These are phyloP conservation scores for Ormyrus pomaceus DNA, from an alignment of 2,888 invertebrate genomes.

Conservation along the genomic window DNA sequence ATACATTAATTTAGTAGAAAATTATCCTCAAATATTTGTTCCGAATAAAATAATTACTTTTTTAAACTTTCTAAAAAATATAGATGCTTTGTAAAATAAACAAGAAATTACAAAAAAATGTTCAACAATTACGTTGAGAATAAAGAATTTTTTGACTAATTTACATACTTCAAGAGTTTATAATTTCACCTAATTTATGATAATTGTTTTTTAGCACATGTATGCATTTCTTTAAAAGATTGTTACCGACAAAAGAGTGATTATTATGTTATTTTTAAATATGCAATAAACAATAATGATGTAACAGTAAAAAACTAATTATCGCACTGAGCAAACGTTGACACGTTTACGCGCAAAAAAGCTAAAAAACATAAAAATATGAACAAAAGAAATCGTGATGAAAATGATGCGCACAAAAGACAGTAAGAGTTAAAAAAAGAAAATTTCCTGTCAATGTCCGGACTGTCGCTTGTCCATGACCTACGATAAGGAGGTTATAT, in stretches of 20 bases:
- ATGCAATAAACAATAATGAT: not conserved
- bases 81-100: too few relatives aligned
- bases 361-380: not conserved
- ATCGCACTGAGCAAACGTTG: slow-evolving; percentile 6
- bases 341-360: not conserved
- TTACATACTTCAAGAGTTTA: too few relatives aligned
- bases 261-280: not conserved
- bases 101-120: too few relatives aligned
- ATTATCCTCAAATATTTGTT: too few relatives aligned
- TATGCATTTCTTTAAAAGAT: not conserved
- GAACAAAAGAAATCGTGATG: slow-evolving; percentile 28
- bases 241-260: not conserved
- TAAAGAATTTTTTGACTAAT: too few relatives aligned
- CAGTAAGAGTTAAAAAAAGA: not conserved
- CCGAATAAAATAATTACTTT: too few relatives aligned
- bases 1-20: too few relatives aligned
- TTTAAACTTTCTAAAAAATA: too few relatives aligned
- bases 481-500: slow-evolving; percentile 53
- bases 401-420: slow-evolving; percentile 22
- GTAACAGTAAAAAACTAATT: slow-evolving; percentile 4
- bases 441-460: slow-evolving; percentile 46
- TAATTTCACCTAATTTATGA: too few relatives aligned
- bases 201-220: too few relatives aligned
- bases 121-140: too few relatives aligned
- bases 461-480: slow-evolving; percentile 51